phyloP scores from a whole-genome alignment of 1,140 invertebrate species.

The Neodiprion fabricii region DNA sequence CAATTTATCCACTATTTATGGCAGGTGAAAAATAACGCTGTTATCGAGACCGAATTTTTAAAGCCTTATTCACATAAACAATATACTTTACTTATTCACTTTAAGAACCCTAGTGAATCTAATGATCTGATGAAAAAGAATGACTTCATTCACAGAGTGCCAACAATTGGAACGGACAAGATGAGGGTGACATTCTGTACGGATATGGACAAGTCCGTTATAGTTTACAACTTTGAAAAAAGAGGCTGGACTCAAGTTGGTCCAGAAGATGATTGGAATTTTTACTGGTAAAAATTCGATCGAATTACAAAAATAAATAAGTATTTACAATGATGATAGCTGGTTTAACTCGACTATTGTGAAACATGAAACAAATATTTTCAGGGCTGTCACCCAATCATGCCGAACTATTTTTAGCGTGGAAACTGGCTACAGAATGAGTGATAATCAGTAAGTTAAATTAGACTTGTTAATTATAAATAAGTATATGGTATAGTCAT shows the following conservation, averaged over 20 bases:
- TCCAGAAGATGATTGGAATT: conserved; percentile 95
- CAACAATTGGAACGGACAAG: conserved; percentile 44
- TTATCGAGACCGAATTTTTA: too few relatives aligned
- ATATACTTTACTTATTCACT: not conserved
- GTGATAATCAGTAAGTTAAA: conserved; percentile 82
- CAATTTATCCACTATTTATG: conserved; percentile 52
- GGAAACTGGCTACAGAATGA: conserved; percentile 90
- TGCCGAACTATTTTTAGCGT: conserved; percentile 91
- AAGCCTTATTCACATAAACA: not conserved
- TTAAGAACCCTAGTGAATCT: not conserved
- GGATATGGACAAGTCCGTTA: conserved; percentile 94
- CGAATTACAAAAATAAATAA: conserved; percentile 21
- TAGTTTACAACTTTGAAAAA: conserved; percentile 93
- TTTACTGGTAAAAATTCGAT: conserved; percentile 79
- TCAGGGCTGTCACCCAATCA: conserved; percentile 85
- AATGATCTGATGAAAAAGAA: not conserved
- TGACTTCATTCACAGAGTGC: conserved; percentile 34
- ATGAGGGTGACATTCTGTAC: conserved; percentile 84
- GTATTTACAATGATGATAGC: not conserved
- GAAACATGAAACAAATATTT: conserved; percentile 23
- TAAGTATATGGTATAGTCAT: conserved; percentile 10
- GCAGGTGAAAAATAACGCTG: conserved; percentile 45
- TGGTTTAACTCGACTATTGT: not conserved
- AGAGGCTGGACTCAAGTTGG: conserved; percentile 90
- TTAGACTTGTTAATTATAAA: conserved; percentile 4